These are phyloP conservation scores for Cheilosia pagana DNA, from an alignment of 2,888 invertebrate species.

Conservation along the genomic window DNA sequence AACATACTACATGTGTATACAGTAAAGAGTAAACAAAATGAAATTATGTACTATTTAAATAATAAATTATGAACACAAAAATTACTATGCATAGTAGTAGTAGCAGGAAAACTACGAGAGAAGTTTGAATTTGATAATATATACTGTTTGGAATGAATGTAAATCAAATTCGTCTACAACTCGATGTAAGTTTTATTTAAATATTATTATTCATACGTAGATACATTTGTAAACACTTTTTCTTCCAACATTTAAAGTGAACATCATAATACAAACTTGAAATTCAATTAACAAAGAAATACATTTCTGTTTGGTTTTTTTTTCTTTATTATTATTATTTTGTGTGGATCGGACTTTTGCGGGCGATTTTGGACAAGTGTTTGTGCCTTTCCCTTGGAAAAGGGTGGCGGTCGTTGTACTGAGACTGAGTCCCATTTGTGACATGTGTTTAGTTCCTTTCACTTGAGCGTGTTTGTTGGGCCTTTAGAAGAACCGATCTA, in stretches of 20 bases:
- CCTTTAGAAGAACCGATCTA: too few relatives aligned
- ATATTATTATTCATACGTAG: constrained; percentile 16
- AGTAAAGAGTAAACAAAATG: constrained; percentile 17
- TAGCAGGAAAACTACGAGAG: constrained; percentile 17
- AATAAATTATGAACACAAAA: constrained; percentile 21
- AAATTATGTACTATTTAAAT: constrained; percentile 59
- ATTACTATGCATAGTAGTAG: constrained; percentile 21
- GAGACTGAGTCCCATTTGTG: too few relatives aligned
- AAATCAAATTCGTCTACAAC: constrained; percentile 49
- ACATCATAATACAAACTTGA: constrained; percentile 58
- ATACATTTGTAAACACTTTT: constrained; percentile 17
- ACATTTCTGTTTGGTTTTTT: constrained; percentile 15
- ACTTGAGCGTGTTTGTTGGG: too few relatives aligned
- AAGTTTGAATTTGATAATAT: constrained; percentile 18
- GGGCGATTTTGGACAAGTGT: not conserved
- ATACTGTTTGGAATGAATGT: constrained; percentile 43
- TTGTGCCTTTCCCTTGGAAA: too few relatives aligned
- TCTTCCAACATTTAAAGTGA: constrained; percentile 57
- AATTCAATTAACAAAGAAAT: constrained; percentile 50
- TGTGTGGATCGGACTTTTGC: not conserved
- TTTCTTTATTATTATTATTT: not conserved
- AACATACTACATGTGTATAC: constrained; percentile 49
- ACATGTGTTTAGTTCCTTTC: not conserved
- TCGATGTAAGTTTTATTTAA: constrained; percentile 42
- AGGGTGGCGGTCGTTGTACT: too few relatives aligned